Base-by-base conservation (phyloP, 2,797 vertebrate genomes). In the Muraenolepis orangiensis region DNA sequence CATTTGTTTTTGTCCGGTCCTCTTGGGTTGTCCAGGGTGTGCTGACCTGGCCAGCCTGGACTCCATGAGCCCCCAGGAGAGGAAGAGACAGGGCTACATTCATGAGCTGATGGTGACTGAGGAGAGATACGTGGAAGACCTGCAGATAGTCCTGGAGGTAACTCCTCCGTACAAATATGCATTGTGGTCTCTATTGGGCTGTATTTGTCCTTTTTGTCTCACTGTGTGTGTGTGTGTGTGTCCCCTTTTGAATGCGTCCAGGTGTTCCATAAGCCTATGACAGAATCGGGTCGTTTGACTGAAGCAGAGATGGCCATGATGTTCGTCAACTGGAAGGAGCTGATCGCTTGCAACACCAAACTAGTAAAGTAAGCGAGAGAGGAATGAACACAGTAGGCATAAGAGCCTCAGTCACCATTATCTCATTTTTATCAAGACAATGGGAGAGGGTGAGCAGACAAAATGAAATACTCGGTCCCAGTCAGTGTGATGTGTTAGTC, bases 321-420 rank as follows among this genome's bases (percentile, higher is more conserved):
- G 84, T 99, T 99, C 82, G 95, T 96, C 70, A 99, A 99, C 94
- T 99, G 97, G 98, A 95, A 94, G 69, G 98, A 99, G 29, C 95
- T 99, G 80, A 96, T 97, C 81, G 89, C 93, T 91, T 96, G 95
- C 80, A 99, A 97, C 90, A 96, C 94, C 0, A 98, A 97, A 84
- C 82, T 99, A 74, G 85, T 96, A 36, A 98, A 96, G 98, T 99
- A 91, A 94, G 94, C 16, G 13, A 31, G 28, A 1, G 14, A 67
- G 4, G 66, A 16, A 66, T 14, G 26, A 66, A 13, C 46, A n/a
- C 46, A n/a, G 1, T 18, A 51, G 7, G 46, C 20, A 8, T 29
- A 28, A 64, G 26, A 29, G 26, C 23, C 23, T 26, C 23, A 29
- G 12, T 7, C 20, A 28, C n/a, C 6, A 26, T 29, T 3, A 26